These are phyloP conservation scores for Dascillus cervinus DNA, from an alignment of 2,888 invertebrate genomes.

Conservation along the genomic window DNA sequence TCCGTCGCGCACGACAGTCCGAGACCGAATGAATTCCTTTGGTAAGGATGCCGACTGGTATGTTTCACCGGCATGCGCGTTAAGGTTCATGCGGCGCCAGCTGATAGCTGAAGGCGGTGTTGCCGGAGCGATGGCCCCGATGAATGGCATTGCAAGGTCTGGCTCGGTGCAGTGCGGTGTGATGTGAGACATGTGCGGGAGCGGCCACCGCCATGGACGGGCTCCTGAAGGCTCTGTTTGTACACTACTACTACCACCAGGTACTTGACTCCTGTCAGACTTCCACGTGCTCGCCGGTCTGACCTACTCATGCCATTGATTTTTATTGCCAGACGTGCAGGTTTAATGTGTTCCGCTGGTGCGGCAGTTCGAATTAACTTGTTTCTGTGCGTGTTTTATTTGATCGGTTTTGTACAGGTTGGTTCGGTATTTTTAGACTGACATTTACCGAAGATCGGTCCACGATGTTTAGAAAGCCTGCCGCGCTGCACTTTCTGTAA, in stretches of 20 bases:
- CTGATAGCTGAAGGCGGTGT: constrained; percentile 38
- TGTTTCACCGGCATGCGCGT: constrained; percentile 20
- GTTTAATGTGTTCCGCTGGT: constrained; percentile 13
- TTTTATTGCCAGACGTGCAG: constrained; percentile 13
- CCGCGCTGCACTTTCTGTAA: no score
- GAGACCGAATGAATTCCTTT: constrained; percentile 17
- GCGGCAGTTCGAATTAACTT: constrained; percentile 9
- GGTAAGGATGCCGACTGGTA: constrained; percentile 15
- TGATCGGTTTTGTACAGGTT: constrained; percentile 4
- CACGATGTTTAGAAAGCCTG: no score
- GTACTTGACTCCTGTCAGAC: constrained; percentile 20
- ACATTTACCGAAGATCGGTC: no score
- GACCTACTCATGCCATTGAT: constrained; percentile 15
- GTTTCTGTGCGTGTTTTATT: constrained; percentile 1
- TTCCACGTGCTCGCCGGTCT: constrained; percentile 12
- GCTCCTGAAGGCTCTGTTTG: constrained; percentile 41
- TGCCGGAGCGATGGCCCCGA: constrained; percentile 56
- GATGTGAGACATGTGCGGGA: constrained; percentile 20
- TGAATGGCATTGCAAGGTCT: constrained; percentile 56
- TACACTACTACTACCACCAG: constrained; percentile 39
- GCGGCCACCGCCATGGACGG: constrained; percentile 39
- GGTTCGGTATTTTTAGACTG: constrained; percentile 6
- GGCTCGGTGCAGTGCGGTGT: constrained; percentile 43
- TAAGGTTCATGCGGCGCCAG: constrained; percentile 36
- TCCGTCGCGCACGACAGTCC: constrained; percentile 22